phyloP scores from a whole-genome alignment of 2,113 vertebrate species.

The Chionomys nivalis region DNA sequence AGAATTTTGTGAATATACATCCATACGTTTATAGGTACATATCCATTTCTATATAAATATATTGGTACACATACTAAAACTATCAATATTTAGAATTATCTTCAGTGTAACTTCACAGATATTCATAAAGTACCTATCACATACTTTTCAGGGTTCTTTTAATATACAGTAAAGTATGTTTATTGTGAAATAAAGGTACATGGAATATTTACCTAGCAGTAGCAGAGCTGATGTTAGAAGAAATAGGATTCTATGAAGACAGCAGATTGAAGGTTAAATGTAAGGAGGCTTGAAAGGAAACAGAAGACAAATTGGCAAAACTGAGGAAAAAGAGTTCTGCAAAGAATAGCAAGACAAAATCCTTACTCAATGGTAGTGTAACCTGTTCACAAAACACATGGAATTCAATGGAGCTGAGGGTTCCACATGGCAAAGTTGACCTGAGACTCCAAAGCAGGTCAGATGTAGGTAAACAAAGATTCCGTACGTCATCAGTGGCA shows the following conservation, averaged over 20 bases:
- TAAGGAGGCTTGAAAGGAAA: background rate
- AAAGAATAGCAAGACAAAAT: background rate
- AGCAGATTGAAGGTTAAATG: background rate
- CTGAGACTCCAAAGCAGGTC: background rate
- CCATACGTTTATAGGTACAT: background rate
- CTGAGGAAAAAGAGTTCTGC: background rate
- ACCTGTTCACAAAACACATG: background rate
- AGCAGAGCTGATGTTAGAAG: background rate
- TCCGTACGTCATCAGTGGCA: background rate
- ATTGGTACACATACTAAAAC: background rate
- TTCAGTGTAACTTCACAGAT: background rate
- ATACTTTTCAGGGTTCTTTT: background rate
- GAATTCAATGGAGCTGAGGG: background rate
- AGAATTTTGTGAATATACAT: background rate
- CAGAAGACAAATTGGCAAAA: background rate
- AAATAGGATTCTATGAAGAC: background rate
- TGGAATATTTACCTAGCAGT: no score
- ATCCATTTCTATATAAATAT: background rate
- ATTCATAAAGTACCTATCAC: background rate
- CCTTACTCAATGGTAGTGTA: background rate
- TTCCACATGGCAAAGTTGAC: background rate
- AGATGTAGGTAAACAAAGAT: background rate
- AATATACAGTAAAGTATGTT: background rate
- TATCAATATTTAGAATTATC: background rate
- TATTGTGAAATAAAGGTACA: background rate